Conservation (phyloP, 1,140 invertebrate species). For the Sinella curviseta region DNA sequence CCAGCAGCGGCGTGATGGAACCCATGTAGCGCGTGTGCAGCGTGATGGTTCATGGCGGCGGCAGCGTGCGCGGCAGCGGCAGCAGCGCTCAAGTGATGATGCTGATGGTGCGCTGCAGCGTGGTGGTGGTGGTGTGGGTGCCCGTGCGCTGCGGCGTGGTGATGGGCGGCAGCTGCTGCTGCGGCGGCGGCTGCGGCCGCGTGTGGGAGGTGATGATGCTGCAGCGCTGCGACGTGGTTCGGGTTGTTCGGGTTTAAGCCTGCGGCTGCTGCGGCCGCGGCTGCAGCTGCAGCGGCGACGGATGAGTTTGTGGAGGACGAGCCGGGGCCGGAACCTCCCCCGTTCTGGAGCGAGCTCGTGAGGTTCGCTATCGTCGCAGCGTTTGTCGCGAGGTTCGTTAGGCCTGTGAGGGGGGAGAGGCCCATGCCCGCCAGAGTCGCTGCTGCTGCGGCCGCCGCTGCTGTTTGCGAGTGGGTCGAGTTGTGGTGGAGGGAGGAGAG, state of each 20-base stretch:
- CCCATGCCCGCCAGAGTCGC: slow-evolving; percentile 32
- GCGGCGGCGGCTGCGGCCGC: slow-evolving; percentile 14
- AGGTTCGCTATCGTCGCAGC: not conserved
- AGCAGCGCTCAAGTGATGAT: slow-evolving; percentile 20
- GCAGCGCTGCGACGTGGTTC: not conserved
- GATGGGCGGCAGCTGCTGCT: slow-evolving; percentile 15
- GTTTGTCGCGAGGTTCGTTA: slow-evolving; percentile 8
- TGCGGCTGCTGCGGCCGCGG: slow-evolving; percentile 69
- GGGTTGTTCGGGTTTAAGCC: slow-evolving; percentile 54
- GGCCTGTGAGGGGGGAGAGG: slow-evolving; percentile 17
- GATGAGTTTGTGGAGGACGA: not conserved
- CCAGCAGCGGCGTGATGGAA: slow-evolving; percentile 5
- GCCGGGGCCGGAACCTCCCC: not conserved
- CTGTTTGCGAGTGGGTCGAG: not conserved
- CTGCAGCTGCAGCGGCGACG: slow-evolving; percentile 51
- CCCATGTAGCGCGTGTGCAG: not conserved
- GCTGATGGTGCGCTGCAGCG: not conserved
- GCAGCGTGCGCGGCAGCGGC: not conserved
- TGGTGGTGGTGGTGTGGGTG: slow-evolving; percentile 12
- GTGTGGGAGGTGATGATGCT: not conserved
- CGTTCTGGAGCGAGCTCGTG: not conserved
- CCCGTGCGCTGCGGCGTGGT: not conserved
- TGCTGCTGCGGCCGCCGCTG: not conserved
- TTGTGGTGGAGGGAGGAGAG: not conserved
- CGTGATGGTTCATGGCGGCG: slow-evolving; percentile 18